A percentile compares a stretch with the other conserved stretches of the same genome.
These are phyloP conservation scores for Drosophila falleni DNA, from an alignment of 2,888 invertebrate genomes.

Conservation along the genomic window DNA sequence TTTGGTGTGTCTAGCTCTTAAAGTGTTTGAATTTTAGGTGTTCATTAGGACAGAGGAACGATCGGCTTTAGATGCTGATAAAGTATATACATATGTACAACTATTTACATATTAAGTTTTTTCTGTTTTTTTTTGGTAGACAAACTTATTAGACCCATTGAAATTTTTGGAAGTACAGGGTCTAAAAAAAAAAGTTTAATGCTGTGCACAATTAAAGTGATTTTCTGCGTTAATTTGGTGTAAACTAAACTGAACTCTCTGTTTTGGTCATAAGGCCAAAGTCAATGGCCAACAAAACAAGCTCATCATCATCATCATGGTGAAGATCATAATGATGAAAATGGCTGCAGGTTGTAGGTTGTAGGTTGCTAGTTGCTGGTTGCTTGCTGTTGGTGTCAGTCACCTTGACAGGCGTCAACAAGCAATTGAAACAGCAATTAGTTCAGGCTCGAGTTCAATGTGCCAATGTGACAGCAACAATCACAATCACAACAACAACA, in stretches of 20 bases:
- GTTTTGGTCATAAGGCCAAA: conserved; percentile 44
- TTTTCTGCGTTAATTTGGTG: conserved; percentile 75
- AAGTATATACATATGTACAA: too few relatives aligned
- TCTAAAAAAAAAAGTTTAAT: conserved; percentile 6
- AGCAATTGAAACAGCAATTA: conserved; percentile 49
- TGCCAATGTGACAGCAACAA: conserved; percentile 37
- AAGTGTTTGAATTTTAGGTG: not conserved
- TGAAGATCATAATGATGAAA: conserved; percentile 19
- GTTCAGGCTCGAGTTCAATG: conserved; percentile 51
- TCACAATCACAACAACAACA: conserved; percentile 7
- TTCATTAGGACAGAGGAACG: not conserved
- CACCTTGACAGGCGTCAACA: conserved; percentile 62
- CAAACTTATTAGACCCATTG: not conserved
- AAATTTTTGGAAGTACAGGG: not conserved
- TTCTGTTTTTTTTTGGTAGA: not conserved
- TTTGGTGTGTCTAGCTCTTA: not conserved
- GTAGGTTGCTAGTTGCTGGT: conserved; percentile 3
- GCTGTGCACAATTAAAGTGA: conserved; percentile 69
- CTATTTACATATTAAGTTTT: too few relatives aligned
- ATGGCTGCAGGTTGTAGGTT: conserved; percentile 31
- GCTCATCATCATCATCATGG: conserved; percentile 19
- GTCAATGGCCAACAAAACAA: conserved; percentile 53
- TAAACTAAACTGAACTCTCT: conserved; percentile 37
- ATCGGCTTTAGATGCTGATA: too few relatives aligned
- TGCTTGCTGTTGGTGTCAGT: conserved; percentile 57